Evolutionary conservation across 1,140 invertebrate genomes (phyloP), one percentile per base, ranked within the genome.

Genomic region (Thaumetopoea pityocampa): DNA sequence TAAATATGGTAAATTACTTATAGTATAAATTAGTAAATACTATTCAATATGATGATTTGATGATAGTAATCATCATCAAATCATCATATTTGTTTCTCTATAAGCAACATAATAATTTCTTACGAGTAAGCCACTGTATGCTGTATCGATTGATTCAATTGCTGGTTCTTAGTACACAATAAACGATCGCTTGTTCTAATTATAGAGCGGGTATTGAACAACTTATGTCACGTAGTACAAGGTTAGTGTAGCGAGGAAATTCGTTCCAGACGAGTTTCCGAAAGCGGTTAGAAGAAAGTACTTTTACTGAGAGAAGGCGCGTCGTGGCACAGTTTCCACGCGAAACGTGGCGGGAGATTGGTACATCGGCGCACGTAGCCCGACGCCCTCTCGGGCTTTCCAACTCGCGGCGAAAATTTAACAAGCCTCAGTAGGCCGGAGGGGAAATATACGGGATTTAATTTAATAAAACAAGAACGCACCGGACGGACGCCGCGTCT

Each of bases 241-340:
- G 72, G 72, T 71, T 76, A 68, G 57, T 64, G 57, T 54, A 58
- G 58, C 51, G 60, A 68, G 69, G 70, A 79, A 74, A 79, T 72
- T 71, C 56, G 59, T 67, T 64, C 65, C 57, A 68, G 64, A 70
- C 74, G 52, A 65, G 67, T 80, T 80, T 83, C 72, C 66, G 77
- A 83, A 83, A 79, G 71, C 76, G 72, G 72, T 54, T 63, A 46
- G 74, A 83, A 83, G 79, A 83, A 81, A 83, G 77, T 79, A 81
- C 77, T 83, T 83, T 81, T 83, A 81, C 79, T 81, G 47, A 57
- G 65, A 73, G 78, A 74, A 52, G 62, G 67, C 59, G 54, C 61
- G 60, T 51, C 48, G 64, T 71, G 78, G 52, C 79, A 80, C 67
- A 83, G 77, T 83, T 83, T 81, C 76, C 77, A 81, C 74, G 71